These are phyloP conservation scores for Rhynchopsitta pachyrhyncha DNA, from an alignment of 2,113 vertebrate species.

Conservation along the genomic window DNA sequence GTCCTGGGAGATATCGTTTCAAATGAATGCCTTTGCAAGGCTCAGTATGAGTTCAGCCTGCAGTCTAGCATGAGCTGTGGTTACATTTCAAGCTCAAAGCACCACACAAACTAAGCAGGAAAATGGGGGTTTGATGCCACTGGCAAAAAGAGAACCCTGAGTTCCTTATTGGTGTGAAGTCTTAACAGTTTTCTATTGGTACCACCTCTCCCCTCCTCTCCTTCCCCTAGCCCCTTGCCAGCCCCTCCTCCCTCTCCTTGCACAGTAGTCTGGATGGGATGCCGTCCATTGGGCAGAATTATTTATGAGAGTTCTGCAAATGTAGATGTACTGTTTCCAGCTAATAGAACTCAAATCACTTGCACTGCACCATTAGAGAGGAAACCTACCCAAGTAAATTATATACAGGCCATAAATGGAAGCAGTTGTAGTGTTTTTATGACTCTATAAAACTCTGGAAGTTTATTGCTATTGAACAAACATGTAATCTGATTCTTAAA, in stretches of 20 bases:
- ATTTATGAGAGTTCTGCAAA: slow-evolving; percentile 69
- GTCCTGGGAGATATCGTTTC: not conserved
- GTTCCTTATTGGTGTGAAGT: not conserved
- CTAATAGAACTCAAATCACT: slow-evolving; percentile 74
- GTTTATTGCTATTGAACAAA: slow-evolving; percentile 79
- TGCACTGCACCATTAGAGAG: slow-evolving; percentile 69
- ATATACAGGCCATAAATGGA: slow-evolving; percentile 65
- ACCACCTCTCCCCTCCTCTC: not conserved
- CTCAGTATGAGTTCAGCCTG: not conserved
- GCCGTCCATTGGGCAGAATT: not conserved
- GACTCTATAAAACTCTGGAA: slow-evolving; percentile 75
- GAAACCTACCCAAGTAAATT: slow-evolving; percentile 69
- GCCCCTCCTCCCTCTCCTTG: not conserved
- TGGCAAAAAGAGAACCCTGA: not conserved
- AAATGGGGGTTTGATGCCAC: not conserved
- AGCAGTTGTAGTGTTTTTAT: slow-evolving; percentile 71
- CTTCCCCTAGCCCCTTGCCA: not conserved
- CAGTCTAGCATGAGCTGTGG: not conserved
- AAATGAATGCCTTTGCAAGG: not conserved
- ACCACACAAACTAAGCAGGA: not conserved
- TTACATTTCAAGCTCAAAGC: slow-evolving; percentile 22
- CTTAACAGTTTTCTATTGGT: not conserved
- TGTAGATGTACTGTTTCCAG: slow-evolving; percentile 72
- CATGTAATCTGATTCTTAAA: slow-evolving; percentile 67
- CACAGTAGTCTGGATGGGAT: not conserved